Conservation (phyloP, 2,113 vertebrate genomes). For the Chamaetylas fuelleborni region DNA sequence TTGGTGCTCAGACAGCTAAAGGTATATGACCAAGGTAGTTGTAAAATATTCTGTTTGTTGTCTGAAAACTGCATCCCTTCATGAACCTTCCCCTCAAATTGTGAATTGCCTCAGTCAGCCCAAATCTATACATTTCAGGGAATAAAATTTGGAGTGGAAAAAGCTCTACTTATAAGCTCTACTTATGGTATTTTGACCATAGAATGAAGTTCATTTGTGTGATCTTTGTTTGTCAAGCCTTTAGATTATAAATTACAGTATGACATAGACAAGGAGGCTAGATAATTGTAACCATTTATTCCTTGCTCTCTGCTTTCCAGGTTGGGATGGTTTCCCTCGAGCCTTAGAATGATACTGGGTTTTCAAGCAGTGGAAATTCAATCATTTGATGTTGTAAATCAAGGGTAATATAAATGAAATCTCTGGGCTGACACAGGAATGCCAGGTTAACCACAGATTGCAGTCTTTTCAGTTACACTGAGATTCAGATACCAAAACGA, state of each 20-base stretch:
- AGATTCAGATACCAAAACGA: neutral
- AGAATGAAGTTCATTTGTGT: neutral
- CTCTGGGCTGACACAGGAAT: neutral
- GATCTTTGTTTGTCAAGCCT: neutral
- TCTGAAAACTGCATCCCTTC: neutral
- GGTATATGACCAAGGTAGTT: neutral
- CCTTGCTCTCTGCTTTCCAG: neutral
- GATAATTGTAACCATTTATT: neutral
- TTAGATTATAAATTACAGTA: neutral
- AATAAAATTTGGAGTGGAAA: neutral
- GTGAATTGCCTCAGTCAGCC: neutral
- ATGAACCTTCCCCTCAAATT: neutral
- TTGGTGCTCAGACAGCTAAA: neutral
- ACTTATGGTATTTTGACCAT: neutral
- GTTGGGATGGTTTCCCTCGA: neutral
- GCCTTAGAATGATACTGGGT: neutral
- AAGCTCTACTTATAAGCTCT: neutral
- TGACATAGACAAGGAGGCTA: fast-evolving
- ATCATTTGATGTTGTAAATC: neutral
- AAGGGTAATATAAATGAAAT: neutral
- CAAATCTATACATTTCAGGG: neutral
- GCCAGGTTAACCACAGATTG: neutral
- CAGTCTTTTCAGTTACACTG: neutral
- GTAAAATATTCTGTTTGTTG: neutral
- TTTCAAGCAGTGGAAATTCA: neutral